phyloP scores from a whole-genome alignment of 2,113 vertebrate species.

The Oenanthe oenanthe region DNA sequence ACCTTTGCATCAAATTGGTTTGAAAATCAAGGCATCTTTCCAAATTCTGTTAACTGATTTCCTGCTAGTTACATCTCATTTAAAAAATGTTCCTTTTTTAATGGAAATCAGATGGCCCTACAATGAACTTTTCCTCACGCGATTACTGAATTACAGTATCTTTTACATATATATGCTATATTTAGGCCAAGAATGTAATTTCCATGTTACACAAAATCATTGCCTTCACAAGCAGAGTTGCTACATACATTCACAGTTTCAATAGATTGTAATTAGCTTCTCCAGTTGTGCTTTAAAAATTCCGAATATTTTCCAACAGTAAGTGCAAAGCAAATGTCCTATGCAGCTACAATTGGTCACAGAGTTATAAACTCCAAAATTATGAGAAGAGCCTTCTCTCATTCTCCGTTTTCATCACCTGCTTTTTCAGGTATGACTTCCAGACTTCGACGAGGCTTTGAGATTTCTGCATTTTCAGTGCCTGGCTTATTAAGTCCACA shows the following conservation, averaged over 20 bases:
- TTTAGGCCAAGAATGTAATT: conserved; percentile 73
- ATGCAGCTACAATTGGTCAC: conserved; percentile 71
- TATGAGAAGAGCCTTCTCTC: conserved; percentile 19
- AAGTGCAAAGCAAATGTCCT: conserved; percentile 79
- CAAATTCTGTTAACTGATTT: not conserved
- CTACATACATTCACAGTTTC: conserved; percentile 90
- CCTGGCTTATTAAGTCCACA: conserved; percentile 88
- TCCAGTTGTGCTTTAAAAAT: conserved; percentile 91
- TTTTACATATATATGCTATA: conserved; percentile 64
- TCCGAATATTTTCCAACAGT: conserved; percentile 69
- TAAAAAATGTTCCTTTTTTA: conserved; percentile 23
- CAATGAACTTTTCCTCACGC: conserved; percentile 53
- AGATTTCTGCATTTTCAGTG: conserved; percentile 65
- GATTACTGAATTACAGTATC: conserved; percentile 51
- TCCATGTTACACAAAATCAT: conserved; percentile 70
- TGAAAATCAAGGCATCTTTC: conserved; percentile 51
- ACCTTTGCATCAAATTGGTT: not conserved
- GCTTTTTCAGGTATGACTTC: conserved; percentile 89
- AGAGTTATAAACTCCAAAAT: conserved; percentile 72
- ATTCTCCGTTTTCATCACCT: conserved; percentile 83
- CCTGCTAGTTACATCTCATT: not conserved
- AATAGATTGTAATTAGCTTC: conserved; percentile 74
- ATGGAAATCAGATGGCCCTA: not conserved
- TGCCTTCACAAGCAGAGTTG: conserved; percentile 74
- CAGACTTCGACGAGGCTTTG: conserved; percentile 82